Base-by-base conservation (phyloP, 2,888 invertebrate species). In the Melanostoma scalare region DNA sequence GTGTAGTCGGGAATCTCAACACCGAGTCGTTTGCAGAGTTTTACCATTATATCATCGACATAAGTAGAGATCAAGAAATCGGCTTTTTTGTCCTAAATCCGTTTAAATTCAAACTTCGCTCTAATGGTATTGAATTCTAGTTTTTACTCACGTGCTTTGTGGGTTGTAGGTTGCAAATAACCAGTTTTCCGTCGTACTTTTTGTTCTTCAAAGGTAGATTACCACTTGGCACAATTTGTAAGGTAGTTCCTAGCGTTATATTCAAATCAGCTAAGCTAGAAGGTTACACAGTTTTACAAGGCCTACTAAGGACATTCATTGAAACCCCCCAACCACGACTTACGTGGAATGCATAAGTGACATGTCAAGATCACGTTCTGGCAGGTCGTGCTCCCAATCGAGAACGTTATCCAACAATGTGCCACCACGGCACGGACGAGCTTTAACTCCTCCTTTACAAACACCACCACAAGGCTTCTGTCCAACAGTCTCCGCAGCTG, bases 221-320 rank as follows among this genome's bases (percentile, higher is more conserved):
- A 9, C 98, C 99, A 92, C 98, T 98, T 48, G 99, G 99, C 86
- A 98, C 89, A 87, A 99, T 99, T 93, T 99, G 99, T 65, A 99
- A 92, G 4, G 99, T 98, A n/a, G 99, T 98, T 40, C 99, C 99
- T 85, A 99, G 92, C 87, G 97, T 97, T 88, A 99, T 95, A 90
- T 97, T 97, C 65, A 99, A 91, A 92, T 99, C 98, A 75, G 98
- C 96, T 88, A 96, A 92, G 89, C 98, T 98, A 90, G 81, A 94
- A 93, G 44, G 85, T 78, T 9, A 2, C 38, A 31, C 38, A 30
- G 10, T 2, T 8, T 4, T 20, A 20, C 20, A 20, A 20, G 20
- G 20, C 20, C 20, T 20, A 20, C 20, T 20, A 20, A 20, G 1
- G 20, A 20, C 20, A 20, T 5, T 8, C 6, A 6, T 38, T 8